These are phyloP conservation scores for Synanthedon vespiformis DNA, from an alignment of 2,888 invertebrate species.

Conservation along the genomic window DNA sequence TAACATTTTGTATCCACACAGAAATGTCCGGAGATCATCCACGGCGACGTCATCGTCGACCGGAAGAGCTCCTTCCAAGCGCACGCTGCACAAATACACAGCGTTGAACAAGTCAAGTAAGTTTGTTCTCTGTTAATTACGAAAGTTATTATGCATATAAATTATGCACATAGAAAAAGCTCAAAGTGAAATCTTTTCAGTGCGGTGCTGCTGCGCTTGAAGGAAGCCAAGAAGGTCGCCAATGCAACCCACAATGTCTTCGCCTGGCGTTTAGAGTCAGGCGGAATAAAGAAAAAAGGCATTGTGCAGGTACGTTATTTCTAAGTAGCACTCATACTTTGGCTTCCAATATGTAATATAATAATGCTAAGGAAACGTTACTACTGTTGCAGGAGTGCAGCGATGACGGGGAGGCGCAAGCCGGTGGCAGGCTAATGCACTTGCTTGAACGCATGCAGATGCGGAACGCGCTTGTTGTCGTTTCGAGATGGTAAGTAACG, in stretches of 20 bases:
- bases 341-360: no score
- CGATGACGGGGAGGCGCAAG: background rate
- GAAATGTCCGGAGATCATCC: background rate
- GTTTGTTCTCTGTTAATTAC: background rate
- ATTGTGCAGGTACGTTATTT: background rate
- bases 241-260: background rate
- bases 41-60: background rate
- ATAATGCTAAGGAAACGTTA: no score
- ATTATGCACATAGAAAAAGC: background rate
- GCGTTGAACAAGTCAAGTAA: background rate
- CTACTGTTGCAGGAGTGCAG: background rate
- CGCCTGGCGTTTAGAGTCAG: background rate
- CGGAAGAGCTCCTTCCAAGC: constrained; percentile 1
- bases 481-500: background rate
- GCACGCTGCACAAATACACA: background rate
- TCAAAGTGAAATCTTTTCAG: background rate
- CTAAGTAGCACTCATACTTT: no score
- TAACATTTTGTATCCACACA: no score
- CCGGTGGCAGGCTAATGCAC: background rate
- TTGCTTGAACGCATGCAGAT: background rate
- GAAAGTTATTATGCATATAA: background rate
- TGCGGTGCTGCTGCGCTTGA: background rate
- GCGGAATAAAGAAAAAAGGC: background rate
- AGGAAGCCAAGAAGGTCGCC: background rate
- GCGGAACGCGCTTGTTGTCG: background rate